Evolutionary conservation across 2,888 invertebrate species (phyloP).

Genomic region (Parnassius glacialis): DNA sequence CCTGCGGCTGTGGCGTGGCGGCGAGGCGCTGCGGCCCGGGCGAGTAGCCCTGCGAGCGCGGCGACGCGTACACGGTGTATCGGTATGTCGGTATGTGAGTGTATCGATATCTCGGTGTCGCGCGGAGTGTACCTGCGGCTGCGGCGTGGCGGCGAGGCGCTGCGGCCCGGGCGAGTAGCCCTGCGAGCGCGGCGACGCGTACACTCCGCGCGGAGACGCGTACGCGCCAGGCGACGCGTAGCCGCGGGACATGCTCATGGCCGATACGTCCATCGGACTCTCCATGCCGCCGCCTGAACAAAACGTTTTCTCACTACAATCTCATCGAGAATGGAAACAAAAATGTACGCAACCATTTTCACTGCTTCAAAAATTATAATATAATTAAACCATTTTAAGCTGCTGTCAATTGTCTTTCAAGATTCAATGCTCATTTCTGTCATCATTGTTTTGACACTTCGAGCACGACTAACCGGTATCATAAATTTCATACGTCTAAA

Average conservation of each 20-base stretch:
- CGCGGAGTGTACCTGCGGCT: conserved; percentile 48
- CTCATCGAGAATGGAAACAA: too few relatives aligned
- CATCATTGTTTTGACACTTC: too few relatives aligned
- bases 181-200: conserved; percentile 69
- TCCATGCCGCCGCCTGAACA: conserved; percentile 44
- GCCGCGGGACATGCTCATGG: conserved; percentile 34
- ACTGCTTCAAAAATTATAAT: too few relatives aligned
- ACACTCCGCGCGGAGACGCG: conserved; percentile 63
- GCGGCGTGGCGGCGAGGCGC: conserved; percentile 56
- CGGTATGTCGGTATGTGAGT: too few relatives aligned
- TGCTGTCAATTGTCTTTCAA: too few relatives aligned
- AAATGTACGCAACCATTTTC: too few relatives aligned
- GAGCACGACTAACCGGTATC: too few relatives aligned
- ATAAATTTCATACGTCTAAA: too few relatives aligned
- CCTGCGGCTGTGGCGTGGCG: too few relatives aligned
- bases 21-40: not conserved
- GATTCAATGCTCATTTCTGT: too few relatives aligned
- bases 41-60: not conserved
- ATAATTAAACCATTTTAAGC: too few relatives aligned
- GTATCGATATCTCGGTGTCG: not conserved
- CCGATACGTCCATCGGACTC: conserved; percentile 46
- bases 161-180: conserved; percentile 62
- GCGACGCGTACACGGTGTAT: not conserved
- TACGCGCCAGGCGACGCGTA: conserved; percentile 32
- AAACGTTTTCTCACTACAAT: too few relatives aligned